Evolutionary conservation across 1,140 invertebrate genomes (phyloP).

Genomic region (Drosophila kohkoa): DNA sequence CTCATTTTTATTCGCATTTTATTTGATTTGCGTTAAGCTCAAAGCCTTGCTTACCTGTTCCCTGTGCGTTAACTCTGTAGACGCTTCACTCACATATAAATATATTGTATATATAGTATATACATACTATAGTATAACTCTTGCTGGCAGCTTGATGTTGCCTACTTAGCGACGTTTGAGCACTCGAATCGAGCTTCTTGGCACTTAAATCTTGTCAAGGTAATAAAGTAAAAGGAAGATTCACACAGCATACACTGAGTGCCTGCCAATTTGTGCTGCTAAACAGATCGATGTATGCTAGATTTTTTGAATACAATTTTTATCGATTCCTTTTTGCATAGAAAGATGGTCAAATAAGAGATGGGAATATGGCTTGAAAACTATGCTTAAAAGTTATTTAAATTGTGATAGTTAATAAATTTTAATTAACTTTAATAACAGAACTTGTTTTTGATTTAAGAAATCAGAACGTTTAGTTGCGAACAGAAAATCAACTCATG

Average conservation of each 20-base stretch:
- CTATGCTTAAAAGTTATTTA: too few species aligned
- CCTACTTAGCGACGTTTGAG: constrained; percentile 45
- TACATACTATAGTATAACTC: constrained; percentile 1
- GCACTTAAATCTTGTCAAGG: constrained; percentile 62
- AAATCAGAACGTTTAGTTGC: too few species aligned
- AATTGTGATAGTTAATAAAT: too few species aligned
- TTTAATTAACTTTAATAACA: too few species aligned
- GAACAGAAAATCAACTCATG: too few species aligned
- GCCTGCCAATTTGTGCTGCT: constrained; percentile 1
- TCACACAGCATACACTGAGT: constrained; percentile 9
- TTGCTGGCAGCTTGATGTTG: constrained; percentile 22
- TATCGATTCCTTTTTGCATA: too few species aligned
- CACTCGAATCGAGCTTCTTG: constrained; percentile 11
- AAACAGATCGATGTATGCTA: neutral
- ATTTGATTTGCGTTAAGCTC: constrained; percentile 65
- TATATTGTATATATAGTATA: neutral
- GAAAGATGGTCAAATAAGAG: too few species aligned
- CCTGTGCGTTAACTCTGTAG: neutral
- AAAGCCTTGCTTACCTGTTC: constrained; percentile 17
- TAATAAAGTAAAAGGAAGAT: constrained; percentile 53
- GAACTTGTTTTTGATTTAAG: too few species aligned
- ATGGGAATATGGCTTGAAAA: too few species aligned
- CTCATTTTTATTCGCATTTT: constrained; percentile 72
- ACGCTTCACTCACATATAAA: neutral
- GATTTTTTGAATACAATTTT: neutral